Percentiles rank a stretch among this genome's conserved stretches.
phyloP scores from a whole-genome alignment of 1,140 invertebrate genomes.

The Theocolax elegans region DNA sequence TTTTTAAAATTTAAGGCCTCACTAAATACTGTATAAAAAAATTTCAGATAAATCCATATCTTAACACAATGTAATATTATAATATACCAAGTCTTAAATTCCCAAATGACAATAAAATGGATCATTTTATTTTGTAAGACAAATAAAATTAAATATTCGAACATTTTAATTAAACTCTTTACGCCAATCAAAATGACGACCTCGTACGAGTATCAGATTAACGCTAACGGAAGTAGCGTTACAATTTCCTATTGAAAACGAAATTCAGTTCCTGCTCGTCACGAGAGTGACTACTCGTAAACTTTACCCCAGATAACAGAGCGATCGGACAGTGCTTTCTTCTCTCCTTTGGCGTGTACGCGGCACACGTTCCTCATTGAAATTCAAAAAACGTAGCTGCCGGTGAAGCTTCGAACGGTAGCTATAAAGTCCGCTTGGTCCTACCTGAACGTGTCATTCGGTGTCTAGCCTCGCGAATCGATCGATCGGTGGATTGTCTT shows the following conservation, averaged over 20 bases:
- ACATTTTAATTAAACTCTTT: too few relatives aligned
- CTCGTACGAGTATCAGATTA: too few relatives aligned
- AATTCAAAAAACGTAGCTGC: slow-evolving; percentile 55
- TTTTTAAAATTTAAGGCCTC: too few relatives aligned
- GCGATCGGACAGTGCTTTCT: slow-evolving; percentile 54
- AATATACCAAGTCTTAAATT: too few relatives aligned
- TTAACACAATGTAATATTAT: too few relatives aligned
- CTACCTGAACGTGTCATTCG: slow-evolving; percentile 59
- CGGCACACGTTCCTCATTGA: slow-evolving; percentile 59
- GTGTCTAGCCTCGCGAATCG: slow-evolving; percentile 61
- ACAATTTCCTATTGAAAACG: slow-evolving; percentile 42
- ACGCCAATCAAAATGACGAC: too few relatives aligned
- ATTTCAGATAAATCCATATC: too few relatives aligned
- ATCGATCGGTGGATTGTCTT: slow-evolving; percentile 37
- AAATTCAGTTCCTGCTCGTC: slow-evolving; percentile 35
- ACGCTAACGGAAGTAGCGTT: slow-evolving; percentile 38
- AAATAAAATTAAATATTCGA: too few relatives aligned
- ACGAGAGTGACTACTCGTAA: slow-evolving; percentile 34
- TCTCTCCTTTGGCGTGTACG: slow-evolving; percentile 51
- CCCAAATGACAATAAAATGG: too few relatives aligned
- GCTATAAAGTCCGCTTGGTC: slow-evolving; percentile 63
- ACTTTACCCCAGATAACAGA: slow-evolving; percentile 59
- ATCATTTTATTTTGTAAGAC: too few relatives aligned
- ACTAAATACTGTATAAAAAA: too few relatives aligned
- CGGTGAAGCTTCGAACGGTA: slow-evolving; percentile 47